Evolutionary conservation across 2,797 vertebrate genomes (phyloP).

Genomic region (Acipenser oxyrinchus): DNA sequence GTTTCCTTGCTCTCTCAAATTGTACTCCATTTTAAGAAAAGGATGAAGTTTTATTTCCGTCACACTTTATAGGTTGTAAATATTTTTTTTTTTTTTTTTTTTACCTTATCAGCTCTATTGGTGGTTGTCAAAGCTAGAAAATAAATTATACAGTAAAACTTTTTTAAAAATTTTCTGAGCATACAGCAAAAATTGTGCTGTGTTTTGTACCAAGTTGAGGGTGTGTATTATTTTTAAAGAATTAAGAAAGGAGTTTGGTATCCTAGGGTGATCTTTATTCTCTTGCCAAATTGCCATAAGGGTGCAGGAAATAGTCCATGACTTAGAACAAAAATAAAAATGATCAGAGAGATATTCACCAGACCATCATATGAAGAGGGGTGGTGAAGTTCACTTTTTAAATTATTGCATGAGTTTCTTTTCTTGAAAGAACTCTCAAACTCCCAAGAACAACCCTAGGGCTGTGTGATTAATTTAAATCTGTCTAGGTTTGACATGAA

Average conservation of each 20-base stretch:
- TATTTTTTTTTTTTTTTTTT: too few species aligned
- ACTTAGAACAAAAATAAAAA: conserved; percentile 33
- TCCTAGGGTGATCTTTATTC: conserved; percentile 2
- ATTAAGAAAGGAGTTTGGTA: not conserved
- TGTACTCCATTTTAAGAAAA: too few species aligned
- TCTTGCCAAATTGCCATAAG: conserved; percentile 23
- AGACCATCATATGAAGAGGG: conserved; percentile 55
- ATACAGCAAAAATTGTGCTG: conserved; percentile 6
- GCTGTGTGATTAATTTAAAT: conserved; percentile 38
- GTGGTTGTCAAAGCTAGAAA: conserved; percentile 10
- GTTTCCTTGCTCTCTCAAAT: too few species aligned
- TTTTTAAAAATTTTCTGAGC: not conserved
- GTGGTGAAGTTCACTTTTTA: conserved; percentile 18
- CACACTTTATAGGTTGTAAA: too few species aligned
- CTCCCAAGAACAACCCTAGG: conserved; percentile 16
- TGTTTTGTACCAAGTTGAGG: not conserved
- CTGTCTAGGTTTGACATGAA: conserved; percentile 26
- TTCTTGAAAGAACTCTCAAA: not conserved
- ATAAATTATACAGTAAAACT: conserved; percentile 1
- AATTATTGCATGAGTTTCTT: not conserved
- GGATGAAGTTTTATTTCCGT: too few species aligned
- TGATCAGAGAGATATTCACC: conserved; percentile 37
- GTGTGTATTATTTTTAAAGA: not conserved
- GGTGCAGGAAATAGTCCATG: conserved; percentile 37
- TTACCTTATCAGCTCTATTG: too few species aligned